phyloP scores from a whole-genome alignment of 1,140 invertebrate species.

The Centruroides sculpturatus region DNA sequence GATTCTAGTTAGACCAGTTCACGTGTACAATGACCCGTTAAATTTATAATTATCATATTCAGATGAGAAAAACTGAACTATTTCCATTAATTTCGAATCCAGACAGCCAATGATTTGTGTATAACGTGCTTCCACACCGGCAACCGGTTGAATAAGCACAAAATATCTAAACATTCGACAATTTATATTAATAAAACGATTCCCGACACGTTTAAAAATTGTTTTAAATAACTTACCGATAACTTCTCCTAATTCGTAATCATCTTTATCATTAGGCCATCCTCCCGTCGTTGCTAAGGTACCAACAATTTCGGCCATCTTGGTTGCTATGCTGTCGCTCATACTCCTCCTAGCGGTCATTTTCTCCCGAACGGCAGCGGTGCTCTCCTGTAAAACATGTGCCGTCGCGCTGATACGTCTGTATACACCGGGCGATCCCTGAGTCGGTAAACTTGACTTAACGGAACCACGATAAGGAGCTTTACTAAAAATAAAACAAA shows the following conservation, averaged over 20 bases:
- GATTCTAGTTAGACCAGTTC: too few species aligned
- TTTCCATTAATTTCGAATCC: not conserved
- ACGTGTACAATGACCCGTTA: too few species aligned
- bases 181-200: too few species aligned
- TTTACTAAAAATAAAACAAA: too few species aligned
- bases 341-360: conserved; percentile 37
- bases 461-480: too few species aligned
- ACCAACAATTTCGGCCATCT: conserved; percentile 17
- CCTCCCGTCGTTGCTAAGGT: conserved; percentile 30
- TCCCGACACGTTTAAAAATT: not conserved
- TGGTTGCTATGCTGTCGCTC: not conserved
- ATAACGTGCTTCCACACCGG: not conserved
- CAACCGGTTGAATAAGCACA: too few species aligned
- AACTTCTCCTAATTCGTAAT: conserved; percentile 86
- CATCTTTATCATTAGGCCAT: conserved; percentile 85
- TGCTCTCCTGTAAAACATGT: conserved; percentile 21
- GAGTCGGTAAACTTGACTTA: not conserved
- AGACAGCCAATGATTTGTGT: not conserved
- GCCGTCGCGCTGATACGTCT: conserved; percentile 41
- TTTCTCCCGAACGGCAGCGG: conserved; percentile 11
- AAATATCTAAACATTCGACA: too few species aligned
- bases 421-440: conserved; percentile 45
- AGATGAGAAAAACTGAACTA: not conserved
- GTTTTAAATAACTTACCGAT: conserved; percentile 51
- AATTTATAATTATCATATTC: too few species aligned